phyloP scores from a whole-genome alignment of 2,797 vertebrate genomes.

The Macropus fuliginosus region DNA sequence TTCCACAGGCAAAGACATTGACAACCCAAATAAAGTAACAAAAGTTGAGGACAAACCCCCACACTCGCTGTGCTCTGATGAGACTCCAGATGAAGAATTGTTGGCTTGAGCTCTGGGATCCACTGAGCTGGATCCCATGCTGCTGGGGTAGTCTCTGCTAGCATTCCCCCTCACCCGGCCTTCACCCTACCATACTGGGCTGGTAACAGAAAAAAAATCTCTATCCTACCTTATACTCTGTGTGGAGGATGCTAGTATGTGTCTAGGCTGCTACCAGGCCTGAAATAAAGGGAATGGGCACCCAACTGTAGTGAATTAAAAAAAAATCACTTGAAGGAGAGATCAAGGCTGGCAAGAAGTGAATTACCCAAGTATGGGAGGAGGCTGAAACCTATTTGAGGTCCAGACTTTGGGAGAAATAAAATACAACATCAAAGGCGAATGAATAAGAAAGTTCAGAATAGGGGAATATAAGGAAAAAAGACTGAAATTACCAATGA shows the following conservation, averaged over 20 bases:
- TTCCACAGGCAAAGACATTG: background rate
- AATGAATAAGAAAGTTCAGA: background rate
- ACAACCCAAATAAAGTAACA: background rate
- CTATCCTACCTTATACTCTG: background rate
- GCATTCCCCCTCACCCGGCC: too few species aligned
- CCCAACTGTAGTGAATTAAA: background rate
- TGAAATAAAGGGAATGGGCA: background rate
- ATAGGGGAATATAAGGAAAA: background rate
- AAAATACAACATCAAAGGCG: background rate
- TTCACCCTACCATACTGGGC: background rate
- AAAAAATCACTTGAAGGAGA: background rate
- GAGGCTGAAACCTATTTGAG: background rate
- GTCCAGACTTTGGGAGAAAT: background rate
- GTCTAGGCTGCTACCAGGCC: background rate
- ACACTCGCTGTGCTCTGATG: background rate
- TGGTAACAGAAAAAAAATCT: background rate
- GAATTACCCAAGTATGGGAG: background rate
- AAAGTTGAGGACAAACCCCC: background rate
- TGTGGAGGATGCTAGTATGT: background rate
- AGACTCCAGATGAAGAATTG: background rate
- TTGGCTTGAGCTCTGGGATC: background rate
- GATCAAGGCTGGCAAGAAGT: background rate
- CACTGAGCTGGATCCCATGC: background rate
- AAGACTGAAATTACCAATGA: background rate
- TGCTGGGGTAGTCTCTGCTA: background rate